Conservation (phyloP, 2,888 invertebrate species). For the Phalera bucephala region DNA sequence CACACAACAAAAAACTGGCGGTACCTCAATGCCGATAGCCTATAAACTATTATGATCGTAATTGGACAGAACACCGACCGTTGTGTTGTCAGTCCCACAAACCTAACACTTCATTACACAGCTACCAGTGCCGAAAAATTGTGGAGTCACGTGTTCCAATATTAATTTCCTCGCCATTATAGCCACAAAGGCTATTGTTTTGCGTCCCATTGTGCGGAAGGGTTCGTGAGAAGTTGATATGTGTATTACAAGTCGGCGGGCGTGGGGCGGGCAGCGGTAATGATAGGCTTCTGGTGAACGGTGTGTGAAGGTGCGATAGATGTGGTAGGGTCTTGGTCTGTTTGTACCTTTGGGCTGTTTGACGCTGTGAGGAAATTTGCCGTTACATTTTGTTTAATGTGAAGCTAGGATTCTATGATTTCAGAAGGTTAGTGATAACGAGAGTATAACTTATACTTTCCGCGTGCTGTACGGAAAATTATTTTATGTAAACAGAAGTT, state of each 20-base stretch:
- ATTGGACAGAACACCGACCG: not conserved
- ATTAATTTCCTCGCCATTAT: slow-evolving; percentile 25
- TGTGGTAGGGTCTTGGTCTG: no score
- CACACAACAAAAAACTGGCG: no score
- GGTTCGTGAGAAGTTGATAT: slow-evolving; percentile 62
- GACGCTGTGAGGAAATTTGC: slow-evolving; percentile 10
- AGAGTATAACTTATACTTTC: no score
- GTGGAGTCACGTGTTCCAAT: slow-evolving; percentile 9
- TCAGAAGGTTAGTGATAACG: no score
- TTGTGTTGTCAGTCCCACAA: not conserved
- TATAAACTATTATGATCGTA: no score
- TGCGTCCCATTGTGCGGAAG: slow-evolving; percentile 39
- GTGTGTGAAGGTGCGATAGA: not conserved
- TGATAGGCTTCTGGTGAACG: slow-evolving; percentile 24
- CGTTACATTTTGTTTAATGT: no score
- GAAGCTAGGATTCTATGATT: no score
- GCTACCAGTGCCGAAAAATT: not conserved
- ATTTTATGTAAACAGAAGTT: no score
- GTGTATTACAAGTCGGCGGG: slow-evolving; percentile 56
- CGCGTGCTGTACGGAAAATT: no score
- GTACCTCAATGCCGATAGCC: no score
- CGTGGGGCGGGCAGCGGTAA: slow-evolving; percentile 25
- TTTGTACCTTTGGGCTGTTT: no score
- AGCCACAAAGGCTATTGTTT: slow-evolving; percentile 32
- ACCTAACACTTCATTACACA: no score